Conservation (phyloP, 2,113 vertebrate species). For the Hemicordylus capensis region DNA sequence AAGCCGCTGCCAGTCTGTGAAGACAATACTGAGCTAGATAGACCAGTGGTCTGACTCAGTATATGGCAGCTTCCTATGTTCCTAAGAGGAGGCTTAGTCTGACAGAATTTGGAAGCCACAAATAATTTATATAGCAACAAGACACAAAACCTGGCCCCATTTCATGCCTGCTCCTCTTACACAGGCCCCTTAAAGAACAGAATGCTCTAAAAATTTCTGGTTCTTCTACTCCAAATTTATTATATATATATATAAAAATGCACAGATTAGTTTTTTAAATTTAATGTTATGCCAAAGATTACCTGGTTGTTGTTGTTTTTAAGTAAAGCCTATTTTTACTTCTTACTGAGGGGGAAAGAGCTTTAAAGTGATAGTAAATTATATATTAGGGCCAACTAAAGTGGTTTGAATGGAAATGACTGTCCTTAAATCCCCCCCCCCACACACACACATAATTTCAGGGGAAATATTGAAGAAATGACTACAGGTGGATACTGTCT, state of each 20-base stretch:
- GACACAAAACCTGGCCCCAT: not conserved
- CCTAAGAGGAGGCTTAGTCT: too few species aligned
- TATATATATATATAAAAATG: not conserved
- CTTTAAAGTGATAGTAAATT: not conserved
- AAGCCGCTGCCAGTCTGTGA: too few species aligned
- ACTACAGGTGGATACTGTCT: conserved; percentile 17
- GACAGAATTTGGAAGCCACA: not conserved
- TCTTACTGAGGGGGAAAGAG: not conserved
- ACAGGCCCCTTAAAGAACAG: not conserved
- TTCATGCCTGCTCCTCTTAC: not conserved
- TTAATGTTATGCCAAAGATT: not conserved
- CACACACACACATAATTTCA: not conserved
- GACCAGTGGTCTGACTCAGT: too few species aligned
- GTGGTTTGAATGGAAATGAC: not conserved
- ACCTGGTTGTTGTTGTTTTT: not conserved
- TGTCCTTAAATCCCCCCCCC: not conserved
- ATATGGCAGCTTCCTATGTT: too few species aligned
- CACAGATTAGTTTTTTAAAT: not conserved
- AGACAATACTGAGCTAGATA: too few species aligned
- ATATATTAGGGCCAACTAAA: not conserved
- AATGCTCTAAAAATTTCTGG: not conserved
- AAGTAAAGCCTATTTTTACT: not conserved
- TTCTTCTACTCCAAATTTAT: not conserved
- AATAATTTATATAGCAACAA: not conserved
- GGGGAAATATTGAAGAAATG: not conserved